Percentiles rank a stretch among this genome's conserved stretches.
phyloP scores from a whole-genome alignment of 1,140 invertebrate species.

The Oryctes rhinoceros region DNA sequence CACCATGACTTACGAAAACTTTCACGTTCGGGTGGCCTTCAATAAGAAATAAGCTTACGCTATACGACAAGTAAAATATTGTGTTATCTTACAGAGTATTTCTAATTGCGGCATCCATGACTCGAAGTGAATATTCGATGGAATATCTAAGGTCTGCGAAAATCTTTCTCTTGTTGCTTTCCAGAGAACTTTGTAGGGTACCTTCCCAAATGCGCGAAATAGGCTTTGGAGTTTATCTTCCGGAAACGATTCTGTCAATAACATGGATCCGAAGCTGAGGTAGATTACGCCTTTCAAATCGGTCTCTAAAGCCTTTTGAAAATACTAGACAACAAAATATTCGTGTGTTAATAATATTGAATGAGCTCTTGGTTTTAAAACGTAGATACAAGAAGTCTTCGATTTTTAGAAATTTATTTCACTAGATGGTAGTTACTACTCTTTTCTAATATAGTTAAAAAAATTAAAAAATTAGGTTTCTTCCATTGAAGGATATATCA shows the following conservation, averaged over 20 bases:
- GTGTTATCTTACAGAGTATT: constrained; percentile 65
- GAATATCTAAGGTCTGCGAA: constrained; percentile 57
- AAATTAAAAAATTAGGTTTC: too few species aligned
- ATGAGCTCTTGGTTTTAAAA: too few species aligned
- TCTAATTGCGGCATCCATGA: constrained; percentile 77
- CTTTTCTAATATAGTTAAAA: too few species aligned
- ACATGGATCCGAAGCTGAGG: constrained; percentile 62
- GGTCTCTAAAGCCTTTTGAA: constrained; percentile 49
- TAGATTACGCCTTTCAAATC: constrained; percentile 59
- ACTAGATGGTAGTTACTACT: too few species aligned
- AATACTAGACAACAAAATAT: constrained; percentile 48
- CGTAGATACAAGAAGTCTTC: too few species aligned
- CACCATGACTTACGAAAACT: constrained; percentile 66
- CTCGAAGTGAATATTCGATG: constrained; percentile 47
- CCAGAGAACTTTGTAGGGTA: constrained; percentile 70
- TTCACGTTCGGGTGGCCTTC: constrained; percentile 61
- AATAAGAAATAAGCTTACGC: constrained; percentile 9
- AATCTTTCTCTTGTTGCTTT: constrained; percentile 66
- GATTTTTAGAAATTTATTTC: too few species aligned
- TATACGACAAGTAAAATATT: constrained; percentile 18
- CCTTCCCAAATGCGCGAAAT: constrained; percentile 65
- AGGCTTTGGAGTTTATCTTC: constrained; percentile 58
- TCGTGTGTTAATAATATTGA: too few species aligned
- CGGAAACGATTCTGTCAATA: constrained; percentile 58
- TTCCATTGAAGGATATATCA: too few species aligned